Conservation (phyloP, 2,797 vertebrate genomes). For the Tokudaia tokunoshimensis region DNA sequence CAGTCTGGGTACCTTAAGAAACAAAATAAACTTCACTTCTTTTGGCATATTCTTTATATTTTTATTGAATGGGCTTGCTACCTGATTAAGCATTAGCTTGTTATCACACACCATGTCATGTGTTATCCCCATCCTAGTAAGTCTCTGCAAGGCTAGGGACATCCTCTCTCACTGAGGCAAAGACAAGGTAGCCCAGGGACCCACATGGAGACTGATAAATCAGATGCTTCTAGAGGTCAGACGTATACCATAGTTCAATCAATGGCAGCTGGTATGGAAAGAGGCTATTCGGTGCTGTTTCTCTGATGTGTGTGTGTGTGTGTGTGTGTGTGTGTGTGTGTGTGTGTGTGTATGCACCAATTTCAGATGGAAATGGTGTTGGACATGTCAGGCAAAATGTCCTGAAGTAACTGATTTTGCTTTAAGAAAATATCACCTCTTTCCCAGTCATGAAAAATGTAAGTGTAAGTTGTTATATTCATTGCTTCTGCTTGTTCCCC, state of each 20-base stretch:
- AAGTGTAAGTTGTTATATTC: constrained; percentile 59
- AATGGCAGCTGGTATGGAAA: neutral
- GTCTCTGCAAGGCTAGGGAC: too few relatives aligned
- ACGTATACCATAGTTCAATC: neutral
- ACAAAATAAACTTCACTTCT: constrained; percentile 35
- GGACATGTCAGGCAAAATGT: constrained; percentile 11
- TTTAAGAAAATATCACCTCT: constrained; percentile 60
- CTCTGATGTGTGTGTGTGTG: neutral
- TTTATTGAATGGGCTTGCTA: constrained; percentile 9
- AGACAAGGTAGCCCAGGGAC: too few relatives aligned
- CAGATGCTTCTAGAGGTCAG: neutral
- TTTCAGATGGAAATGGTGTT: constrained; percentile 22
- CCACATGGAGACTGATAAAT: neutral
- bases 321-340: too few relatives aligned
- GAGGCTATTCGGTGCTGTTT: neutral
- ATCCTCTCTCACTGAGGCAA: too few relatives aligned
- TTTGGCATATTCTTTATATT: constrained; percentile 19
- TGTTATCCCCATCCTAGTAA: neutral
- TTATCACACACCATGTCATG: neutral
- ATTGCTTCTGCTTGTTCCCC: constrained; percentile 52
- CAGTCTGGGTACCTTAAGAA: constrained; percentile 21
- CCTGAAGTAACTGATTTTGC: constrained; percentile 35
- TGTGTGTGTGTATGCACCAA: neutral
- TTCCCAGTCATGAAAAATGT: constrained; percentile 54
- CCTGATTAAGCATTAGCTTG: neutral